Evolutionary conservation across 2,113 vertebrate species (phyloP).

Genomic region (Urocolius indicus): DNA sequence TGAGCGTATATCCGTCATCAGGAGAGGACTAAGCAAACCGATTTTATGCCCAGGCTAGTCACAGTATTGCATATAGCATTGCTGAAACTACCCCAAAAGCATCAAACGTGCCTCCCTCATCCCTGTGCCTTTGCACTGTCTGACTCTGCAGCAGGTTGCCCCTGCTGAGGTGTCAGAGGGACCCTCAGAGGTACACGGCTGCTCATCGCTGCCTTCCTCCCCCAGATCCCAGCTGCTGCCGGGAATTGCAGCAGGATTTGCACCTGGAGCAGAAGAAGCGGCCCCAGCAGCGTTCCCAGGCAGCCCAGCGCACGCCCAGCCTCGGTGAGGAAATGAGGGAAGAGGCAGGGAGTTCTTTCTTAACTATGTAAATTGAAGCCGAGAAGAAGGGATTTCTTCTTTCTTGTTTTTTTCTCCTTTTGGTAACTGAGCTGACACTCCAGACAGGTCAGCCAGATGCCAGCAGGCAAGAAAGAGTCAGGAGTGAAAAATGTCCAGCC

Average conservation of each 20-base stretch:
- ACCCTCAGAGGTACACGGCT: neutral
- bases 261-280: neutral
- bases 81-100: neutral
- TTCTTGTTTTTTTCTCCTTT: neutral
- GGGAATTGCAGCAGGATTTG: neutral
- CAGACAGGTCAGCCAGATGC: neutral
- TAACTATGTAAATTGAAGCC: slow-evolving; percentile 45
- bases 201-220: neutral
- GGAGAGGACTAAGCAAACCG: neutral
- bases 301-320: slow-evolving; percentile 11
- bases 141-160: neutral
- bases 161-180: neutral
- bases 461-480: neutral
- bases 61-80: neutral
- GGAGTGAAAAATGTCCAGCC: neutral
- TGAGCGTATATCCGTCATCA: neutral
- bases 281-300: neutral
- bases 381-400: neutral
- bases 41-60: slow-evolving; percentile 25
- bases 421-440: neutral
- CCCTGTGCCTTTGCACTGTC: neutral
- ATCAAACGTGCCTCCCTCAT: neutral
- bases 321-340: neutral
- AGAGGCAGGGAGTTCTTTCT: neutral
- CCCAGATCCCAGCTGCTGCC: neutral